phyloP scores from a whole-genome alignment of 2,888 invertebrate species.

The Penaeus monodon region DNA sequence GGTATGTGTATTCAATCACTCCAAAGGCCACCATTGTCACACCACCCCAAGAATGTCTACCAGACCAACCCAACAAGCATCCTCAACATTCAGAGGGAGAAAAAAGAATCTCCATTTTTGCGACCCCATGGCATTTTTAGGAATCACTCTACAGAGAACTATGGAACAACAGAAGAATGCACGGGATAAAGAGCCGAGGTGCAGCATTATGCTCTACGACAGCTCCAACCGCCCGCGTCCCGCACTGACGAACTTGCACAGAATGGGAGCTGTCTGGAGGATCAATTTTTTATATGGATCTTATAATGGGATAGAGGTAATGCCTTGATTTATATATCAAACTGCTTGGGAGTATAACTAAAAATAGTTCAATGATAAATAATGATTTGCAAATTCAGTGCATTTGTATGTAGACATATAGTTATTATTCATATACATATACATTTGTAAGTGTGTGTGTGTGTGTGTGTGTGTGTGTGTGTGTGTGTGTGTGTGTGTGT shows the following conservation, averaged over 20 bases:
- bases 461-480: too few relatives aligned
- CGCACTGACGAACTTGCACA: constrained; percentile 10
- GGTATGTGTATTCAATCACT: too few relatives aligned
- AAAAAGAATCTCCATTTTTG: constrained; percentile 32
- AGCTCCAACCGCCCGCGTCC: constrained; percentile 9
- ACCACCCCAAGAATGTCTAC: neutral
- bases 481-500: too few relatives aligned
- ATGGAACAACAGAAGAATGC: constrained; percentile 11
- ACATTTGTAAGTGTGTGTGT: too few relatives aligned
- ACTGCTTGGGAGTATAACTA: too few relatives aligned
- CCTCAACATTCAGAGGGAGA: constrained; percentile 13
- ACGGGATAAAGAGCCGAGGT: constrained; percentile 2
- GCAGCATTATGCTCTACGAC: constrained; percentile 18
- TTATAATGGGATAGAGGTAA: neutral
- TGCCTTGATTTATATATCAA: neutral
- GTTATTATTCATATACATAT: too few relatives aligned
- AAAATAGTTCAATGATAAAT: too few relatives aligned
- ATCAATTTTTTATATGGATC: constrained; percentile 1
- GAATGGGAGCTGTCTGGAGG: constrained; percentile 10
- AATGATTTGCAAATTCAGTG: too few relatives aligned
- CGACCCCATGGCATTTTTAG: constrained; percentile 24
- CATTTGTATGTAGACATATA: too few relatives aligned
- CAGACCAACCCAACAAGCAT: constrained; percentile 2
- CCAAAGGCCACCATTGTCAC: too few relatives aligned
- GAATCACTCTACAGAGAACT: constrained; percentile 34